Evolutionary conservation across 2,797 vertebrate species (phyloP).

Genomic region (Coreius guichenoti): DNA sequence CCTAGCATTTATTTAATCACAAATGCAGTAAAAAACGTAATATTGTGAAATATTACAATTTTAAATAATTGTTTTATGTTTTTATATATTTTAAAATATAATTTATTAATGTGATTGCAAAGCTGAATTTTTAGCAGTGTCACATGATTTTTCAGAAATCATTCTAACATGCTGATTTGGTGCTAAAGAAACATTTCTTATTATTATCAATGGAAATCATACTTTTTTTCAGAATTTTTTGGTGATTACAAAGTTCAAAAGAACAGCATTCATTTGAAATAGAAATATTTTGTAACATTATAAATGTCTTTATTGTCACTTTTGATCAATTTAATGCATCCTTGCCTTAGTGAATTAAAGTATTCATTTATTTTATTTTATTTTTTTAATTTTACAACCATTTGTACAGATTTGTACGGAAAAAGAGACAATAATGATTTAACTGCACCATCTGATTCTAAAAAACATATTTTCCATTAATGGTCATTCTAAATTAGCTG

Average conservation of each 20-base stretch:
- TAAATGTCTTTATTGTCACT: not conserved
- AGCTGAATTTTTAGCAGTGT: not conserved
- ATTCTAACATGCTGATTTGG: not conserved
- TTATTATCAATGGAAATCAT: not conserved
- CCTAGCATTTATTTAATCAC: not conserved
- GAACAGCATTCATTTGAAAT: not conserved
- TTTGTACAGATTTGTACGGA: not conserved
- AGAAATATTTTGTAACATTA: not conserved
- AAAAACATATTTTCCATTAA: not conserved
- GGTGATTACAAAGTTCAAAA: not conserved
- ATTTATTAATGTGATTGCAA: not conserved
- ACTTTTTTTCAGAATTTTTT: not conserved
- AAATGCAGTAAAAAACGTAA: not conserved
- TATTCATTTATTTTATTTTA: not conserved
- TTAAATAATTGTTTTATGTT: not conserved
- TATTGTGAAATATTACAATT: not conserved
- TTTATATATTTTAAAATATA: not conserved
- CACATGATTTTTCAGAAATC: not conserved
- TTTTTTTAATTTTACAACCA: not conserved
- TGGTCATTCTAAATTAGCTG: not conserved
- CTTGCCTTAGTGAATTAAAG: not conserved
- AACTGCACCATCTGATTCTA: not conserved
- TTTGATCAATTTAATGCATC: not conserved
- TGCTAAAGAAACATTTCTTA: not conserved
- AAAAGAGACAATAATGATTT: not conserved